A percentile compares a stretch with the other conserved stretches of the same genome.
These are phyloP conservation scores for Hoplostethus mediterraneus DNA, from an alignment of 2,797 vertebrate genomes.

Conservation along the genomic window DNA sequence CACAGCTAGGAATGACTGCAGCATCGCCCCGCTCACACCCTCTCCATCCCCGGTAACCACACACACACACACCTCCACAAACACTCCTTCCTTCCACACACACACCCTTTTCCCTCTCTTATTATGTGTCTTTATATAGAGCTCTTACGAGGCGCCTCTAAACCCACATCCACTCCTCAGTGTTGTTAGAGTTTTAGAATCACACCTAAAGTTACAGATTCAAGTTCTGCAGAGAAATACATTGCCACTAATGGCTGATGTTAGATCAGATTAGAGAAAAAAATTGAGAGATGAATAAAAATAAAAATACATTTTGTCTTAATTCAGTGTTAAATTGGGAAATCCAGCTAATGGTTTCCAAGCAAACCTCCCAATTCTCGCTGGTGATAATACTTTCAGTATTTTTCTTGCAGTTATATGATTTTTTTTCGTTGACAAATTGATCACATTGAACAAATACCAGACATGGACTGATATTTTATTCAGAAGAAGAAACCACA, in stretches of 20 bases:
- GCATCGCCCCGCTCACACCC: conserved; percentile 94
- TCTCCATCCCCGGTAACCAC: conserved; percentile 90
- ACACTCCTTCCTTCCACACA: conserved; percentile 25
- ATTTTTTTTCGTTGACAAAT: too few species aligned
- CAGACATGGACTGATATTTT: too few species aligned
- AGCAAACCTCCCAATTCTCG: background rate
- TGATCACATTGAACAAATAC: too few species aligned
- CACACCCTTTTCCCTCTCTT: conserved; percentile 41
- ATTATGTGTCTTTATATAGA: conserved; percentile 55
- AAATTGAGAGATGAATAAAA: background rate
- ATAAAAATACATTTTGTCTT: too few species aligned
- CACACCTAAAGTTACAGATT: conserved; percentile 25
- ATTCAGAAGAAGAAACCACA: too few species aligned
- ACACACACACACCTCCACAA: conserved; percentile 22
- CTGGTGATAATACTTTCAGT: background rate
- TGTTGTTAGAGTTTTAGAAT: conserved; percentile 64
- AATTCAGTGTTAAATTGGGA: too few species aligned
- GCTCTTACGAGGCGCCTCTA: conserved; percentile 30
- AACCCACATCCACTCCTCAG: conserved; percentile 47
- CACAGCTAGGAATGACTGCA: conserved; percentile 87
- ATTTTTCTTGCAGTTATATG: too few species aligned
- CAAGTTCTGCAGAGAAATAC: conserved; percentile 1
- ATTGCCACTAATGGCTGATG: too few species aligned
- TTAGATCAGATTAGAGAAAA: conserved; percentile 9
- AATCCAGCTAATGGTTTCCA: background rate